Evolutionary conservation across 2,797 vertebrate genomes (phyloP).

Genomic region (Otolemur crassicaudatus): DNA sequence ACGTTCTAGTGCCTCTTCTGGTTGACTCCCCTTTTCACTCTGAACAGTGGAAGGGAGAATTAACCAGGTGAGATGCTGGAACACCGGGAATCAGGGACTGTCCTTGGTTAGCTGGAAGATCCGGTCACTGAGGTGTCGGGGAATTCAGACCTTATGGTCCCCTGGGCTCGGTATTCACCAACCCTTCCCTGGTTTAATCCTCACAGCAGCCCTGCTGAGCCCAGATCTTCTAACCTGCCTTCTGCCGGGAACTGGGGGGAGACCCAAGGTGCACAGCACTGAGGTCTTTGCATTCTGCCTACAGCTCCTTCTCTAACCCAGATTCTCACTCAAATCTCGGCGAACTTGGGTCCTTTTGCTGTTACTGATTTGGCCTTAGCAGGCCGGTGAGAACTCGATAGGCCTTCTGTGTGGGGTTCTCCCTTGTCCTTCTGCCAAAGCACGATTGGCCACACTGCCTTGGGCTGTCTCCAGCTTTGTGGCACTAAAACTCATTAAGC

Average conservation of each 20-base stretch:
- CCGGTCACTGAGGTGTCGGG: fast-evolving
- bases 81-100: not conserved
- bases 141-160: not conserved
- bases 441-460: conserved; percentile 75
- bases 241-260: not conserved
- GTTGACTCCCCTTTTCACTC: too few species aligned
- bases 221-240: not conserved
- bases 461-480: conserved; percentile 83
- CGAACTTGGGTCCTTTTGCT: not conserved
- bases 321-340: conserved; percentile 53
- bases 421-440: conserved; percentile 80
- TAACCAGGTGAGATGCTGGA: not conserved
- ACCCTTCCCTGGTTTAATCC: not conserved
- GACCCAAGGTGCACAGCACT: not conserved
- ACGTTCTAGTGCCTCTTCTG: too few species aligned
- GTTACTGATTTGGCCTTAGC: conserved; percentile 39
- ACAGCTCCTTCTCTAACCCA: conserved; percentile 28
- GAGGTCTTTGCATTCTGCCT: not conserved
- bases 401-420: conserved; percentile 68
- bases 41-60: not conserved
- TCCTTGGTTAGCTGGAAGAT: not conserved
- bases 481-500: conserved; percentile 85
- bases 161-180: not conserved
- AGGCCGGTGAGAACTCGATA: conserved; percentile 70
- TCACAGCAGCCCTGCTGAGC: not conserved